phyloP scores from a whole-genome alignment of 1,140 invertebrate genomes.

The Euschistus heros region DNA sequence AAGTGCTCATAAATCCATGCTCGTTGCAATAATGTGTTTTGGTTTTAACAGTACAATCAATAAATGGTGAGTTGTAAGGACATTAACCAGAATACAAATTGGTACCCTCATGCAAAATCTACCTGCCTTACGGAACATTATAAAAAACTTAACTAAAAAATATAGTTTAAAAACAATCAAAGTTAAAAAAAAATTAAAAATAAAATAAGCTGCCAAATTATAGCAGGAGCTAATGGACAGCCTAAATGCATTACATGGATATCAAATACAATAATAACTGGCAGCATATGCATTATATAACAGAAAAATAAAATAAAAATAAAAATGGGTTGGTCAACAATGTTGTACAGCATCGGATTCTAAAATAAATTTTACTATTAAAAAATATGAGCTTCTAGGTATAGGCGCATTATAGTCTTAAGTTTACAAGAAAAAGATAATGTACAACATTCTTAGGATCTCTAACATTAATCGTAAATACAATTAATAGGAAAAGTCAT shows the following conservation, averaged over 20 bases:
- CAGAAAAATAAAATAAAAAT: neutral
- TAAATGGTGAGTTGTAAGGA: too few relatives aligned
- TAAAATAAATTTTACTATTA: too few relatives aligned
- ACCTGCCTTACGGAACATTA: slow-evolving; percentile 8
- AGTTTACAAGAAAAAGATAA: neutral
- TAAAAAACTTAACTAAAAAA: neutral
- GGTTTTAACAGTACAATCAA: too few relatives aligned
- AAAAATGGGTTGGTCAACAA: neutral
- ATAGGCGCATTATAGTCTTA: too few relatives aligned
- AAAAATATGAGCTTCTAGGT: too few relatives aligned
- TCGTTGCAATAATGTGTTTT: neutral
- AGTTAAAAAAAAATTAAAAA: neutral
- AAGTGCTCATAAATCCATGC: slow-evolving; percentile 8
- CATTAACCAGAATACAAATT: neutral
- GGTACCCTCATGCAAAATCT: slow-evolving; percentile 9
- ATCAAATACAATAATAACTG: slow-evolving; percentile 9
- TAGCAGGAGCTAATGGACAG: slow-evolving; percentile 9
- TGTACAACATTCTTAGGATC: slow-evolving; percentile 16
- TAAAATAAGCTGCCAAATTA: slow-evolving; percentile 13
- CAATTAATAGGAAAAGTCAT: neutral
- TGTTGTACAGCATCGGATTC: slow-evolving; percentile 6
- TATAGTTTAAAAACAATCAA: neutral
- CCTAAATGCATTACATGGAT: neutral
- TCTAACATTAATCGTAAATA: slow-evolving; percentile 3
- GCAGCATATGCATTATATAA: slow-evolving; percentile 7